Base-by-base conservation (phyloP, 2,797 vertebrate genomes). In the Paguma larvata region DNA sequence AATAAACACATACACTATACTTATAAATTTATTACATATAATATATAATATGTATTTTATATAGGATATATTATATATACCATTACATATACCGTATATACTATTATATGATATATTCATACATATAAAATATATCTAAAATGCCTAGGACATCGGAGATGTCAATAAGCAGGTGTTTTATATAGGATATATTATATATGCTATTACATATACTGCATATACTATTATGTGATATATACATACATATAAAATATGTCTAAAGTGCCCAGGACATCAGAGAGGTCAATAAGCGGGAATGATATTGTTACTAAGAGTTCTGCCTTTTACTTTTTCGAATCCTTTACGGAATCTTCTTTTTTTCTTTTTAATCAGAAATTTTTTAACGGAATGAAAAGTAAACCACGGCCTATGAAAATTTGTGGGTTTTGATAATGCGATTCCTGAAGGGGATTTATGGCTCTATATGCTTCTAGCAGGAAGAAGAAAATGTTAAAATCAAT, bases 401-500 rank as follows among this genome's bases (percentile, higher is more conserved):
- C 0, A 7, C 8, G 89, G 8, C 16, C 32, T 51, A 46, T 41
- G 13, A 86, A 83, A 86, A 63, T 83, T 19, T 72, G n/a, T n/a
- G 32, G 0, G 14, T 41, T n/a, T 2, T 18, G 8, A 2, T 48
- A 46, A 53, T 25, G 30, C 0, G 46, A 41, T 63, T 82, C 13
- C 51, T 75, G 15, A 8, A 27, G 19, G 6, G 18, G 10, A n/a
- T 48, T 79, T 56, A 38, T 91, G 86, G 23, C 6, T 83, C 16
- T 30, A 32, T 53, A 67, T 63, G 32, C 41, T 84, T 88, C 56
- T 8, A 53, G 18, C 32, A 27, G 62, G 82, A 90, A 44, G 8
- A 19, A 44, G 68, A 85, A 96, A 85, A 86, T 51, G 51, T 92
- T 62, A 77, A 89, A 59, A 83, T 92, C 32, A 70, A 44, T 78